Evolutionary conservation across 1,140 invertebrate species (phyloP).

Genomic region (Psix sp.): DNA sequence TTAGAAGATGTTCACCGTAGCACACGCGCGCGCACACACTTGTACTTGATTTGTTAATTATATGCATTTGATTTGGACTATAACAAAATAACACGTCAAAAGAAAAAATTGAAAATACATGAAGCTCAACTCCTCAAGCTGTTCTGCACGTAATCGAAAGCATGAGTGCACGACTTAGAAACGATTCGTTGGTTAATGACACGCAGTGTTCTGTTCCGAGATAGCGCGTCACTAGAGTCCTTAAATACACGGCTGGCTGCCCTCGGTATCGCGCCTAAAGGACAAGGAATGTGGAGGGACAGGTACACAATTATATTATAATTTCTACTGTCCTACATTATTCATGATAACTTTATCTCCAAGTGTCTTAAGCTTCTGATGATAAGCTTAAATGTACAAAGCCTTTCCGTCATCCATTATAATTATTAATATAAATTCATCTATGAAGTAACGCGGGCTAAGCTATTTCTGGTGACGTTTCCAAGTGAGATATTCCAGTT

Average conservation of each 20-base stretch:
- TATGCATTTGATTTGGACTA: constrained; percentile 46
- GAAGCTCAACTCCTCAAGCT: constrained; percentile 28
- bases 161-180: constrained; percentile 68
- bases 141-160: constrained; percentile 62
- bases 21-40: constrained; percentile 9
- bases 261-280: constrained; percentile 75
- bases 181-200: constrained; percentile 67
- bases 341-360: constrained; percentile 8
- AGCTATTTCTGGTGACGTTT: no score
- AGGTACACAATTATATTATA: constrained; percentile 75
- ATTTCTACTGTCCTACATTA: constrained; percentile 46
- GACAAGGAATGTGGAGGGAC: constrained; percentile 80
- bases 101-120: constrained; percentile 21
- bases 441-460: no score
- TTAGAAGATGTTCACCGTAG: constrained; percentile 37
- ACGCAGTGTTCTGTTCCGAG: constrained; percentile 75
- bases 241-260: constrained; percentile 76
- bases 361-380: neutral
- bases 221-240: constrained; percentile 76
- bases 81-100: constrained; percentile 53
- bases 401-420: neutral
- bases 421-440: no score
- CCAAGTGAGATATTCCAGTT: no score
- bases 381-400: constrained; percentile 2
- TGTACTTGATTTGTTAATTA: constrained; percentile 35